phyloP scores from a whole-genome alignment of 1,140 invertebrate species.

The Bactericera cockerelli region DNA sequence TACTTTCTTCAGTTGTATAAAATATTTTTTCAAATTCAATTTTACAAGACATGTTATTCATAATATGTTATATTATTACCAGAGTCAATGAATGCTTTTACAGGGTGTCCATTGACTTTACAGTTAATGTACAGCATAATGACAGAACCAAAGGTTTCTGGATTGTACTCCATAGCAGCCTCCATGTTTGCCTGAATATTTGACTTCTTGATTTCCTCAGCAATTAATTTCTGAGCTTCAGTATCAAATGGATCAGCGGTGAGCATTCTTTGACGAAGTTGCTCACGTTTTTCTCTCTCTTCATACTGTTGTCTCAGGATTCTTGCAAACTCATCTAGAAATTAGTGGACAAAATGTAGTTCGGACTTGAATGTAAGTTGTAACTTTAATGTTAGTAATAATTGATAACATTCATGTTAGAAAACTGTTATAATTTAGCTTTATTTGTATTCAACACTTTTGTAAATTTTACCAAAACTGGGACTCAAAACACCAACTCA shows the following conservation, averaged over 20 bases:
- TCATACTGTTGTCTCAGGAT: conserved; percentile 69
- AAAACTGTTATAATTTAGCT: no score
- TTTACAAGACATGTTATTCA: no score
- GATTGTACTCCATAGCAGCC: conserved; percentile 94
- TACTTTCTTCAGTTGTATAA: no score
- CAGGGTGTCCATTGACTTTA: conserved; percentile 85
- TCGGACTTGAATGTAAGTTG: no score
- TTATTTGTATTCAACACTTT: no score
- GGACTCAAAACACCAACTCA: no score
- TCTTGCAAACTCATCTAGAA: conserved; percentile 53
- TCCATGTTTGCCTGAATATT: conserved; percentile 98
- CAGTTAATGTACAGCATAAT: conserved; percentile 96
- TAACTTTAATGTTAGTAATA: no score
- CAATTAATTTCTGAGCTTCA: conserved; percentile 84
- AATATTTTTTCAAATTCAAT: no score
- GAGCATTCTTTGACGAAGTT: conserved; percentile 71
- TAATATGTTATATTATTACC: neutral
- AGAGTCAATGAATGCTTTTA: conserved; percentile 97
- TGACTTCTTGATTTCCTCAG: conserved; percentile 86
- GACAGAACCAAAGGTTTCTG: conserved; percentile 93
- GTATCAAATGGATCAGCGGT: conserved; percentile 89
- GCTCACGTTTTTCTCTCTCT: conserved; percentile 57
- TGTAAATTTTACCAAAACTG: no score
- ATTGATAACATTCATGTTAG: no score
- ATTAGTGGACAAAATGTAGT: no score